Conservation (phyloP, 2,888 invertebrate species). For the Macrostomum cliftonense region DNA sequence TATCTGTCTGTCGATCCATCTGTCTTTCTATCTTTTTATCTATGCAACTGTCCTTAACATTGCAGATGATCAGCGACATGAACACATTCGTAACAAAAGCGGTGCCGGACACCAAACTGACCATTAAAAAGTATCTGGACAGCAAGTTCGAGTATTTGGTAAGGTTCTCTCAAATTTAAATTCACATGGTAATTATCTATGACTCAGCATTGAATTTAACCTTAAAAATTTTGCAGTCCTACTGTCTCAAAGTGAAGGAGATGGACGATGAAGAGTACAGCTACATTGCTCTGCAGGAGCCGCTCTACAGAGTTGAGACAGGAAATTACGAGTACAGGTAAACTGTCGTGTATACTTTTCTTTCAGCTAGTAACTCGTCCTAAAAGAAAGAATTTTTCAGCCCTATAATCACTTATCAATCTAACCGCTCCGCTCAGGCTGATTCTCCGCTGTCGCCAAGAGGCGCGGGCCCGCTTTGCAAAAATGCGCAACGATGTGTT, state of each 20-base stretch:
- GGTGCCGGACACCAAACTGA: conserved; percentile 87
- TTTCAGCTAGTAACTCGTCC: too few relatives aligned
- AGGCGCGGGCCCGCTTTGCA: conserved; percentile 58
- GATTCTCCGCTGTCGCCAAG: conserved; percentile 79
- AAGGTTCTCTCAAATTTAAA: too few relatives aligned
- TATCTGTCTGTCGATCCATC: too few relatives aligned
- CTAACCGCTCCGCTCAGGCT: conserved; percentile 52
- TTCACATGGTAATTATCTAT: too few relatives aligned
- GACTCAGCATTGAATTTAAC: too few relatives aligned
- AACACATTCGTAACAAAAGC: conserved; percentile 86
- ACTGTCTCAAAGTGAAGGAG: conserved; percentile 94
- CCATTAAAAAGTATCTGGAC: conserved; percentile 91
- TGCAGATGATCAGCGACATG: conserved; percentile 68
- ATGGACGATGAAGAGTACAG: conserved; percentile 97
- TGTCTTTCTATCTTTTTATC: too few relatives aligned
- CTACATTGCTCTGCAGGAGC: conserved; percentile 66
- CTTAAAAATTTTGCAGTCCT: conserved; percentile 50
- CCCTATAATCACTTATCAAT: too few relatives aligned
- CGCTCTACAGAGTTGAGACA: conserved; percentile 86
- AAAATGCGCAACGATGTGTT: conserved; percentile 59
- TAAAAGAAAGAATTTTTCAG: too few relatives aligned
- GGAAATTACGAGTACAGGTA: conserved; percentile 93
- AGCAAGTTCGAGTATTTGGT: conserved; percentile 87
- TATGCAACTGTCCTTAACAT: too few relatives aligned
- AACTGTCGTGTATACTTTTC: too few relatives aligned